Percentiles rank a stretch among this genome's conserved stretches.
phyloP scores from a whole-genome alignment of 2,888 invertebrate species.

The Eristalis arbustorum region DNA sequence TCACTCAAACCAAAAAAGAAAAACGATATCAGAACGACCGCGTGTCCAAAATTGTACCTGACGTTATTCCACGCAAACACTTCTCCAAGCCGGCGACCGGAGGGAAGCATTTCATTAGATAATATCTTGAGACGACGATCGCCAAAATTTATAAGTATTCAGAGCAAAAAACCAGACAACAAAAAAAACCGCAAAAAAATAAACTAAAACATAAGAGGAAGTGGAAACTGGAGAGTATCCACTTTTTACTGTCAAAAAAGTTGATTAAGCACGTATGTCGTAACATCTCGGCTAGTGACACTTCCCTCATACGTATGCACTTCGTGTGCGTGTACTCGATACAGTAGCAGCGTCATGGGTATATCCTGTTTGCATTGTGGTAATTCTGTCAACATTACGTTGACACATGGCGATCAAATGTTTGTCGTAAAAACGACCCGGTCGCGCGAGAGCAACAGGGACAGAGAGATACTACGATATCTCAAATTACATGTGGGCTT shows the following conservation, averaged over 20 bases:
- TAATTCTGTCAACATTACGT: slow-evolving; percentile 51
- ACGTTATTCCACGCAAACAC: slow-evolving; percentile 5
- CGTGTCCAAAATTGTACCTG: slow-evolving; percentile 39
- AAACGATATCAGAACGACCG: background rate
- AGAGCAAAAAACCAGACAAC: background rate
- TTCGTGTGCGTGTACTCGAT: background rate
- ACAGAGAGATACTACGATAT: slow-evolving; percentile 3
- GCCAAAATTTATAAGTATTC: background rate
- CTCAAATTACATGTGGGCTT: slow-evolving; percentile 56
- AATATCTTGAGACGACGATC: slow-evolving; percentile 52
- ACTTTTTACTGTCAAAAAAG: background rate
- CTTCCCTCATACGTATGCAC: background rate
- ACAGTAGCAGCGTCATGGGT: slow-evolving; percentile 53
- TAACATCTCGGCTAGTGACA: background rate
- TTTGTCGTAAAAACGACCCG: slow-evolving; percentile 40
- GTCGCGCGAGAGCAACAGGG: background rate
- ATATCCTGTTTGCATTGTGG: slow-evolving; percentile 56
- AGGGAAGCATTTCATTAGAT: slow-evolving; percentile 66
- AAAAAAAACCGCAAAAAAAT: background rate
- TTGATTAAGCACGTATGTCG: background rate
- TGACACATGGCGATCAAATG: slow-evolving; percentile 63
- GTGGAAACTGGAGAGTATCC: background rate
- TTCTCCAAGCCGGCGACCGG: slow-evolving; percentile 16
- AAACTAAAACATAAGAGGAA: background rate
- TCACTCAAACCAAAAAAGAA: background rate